Base-by-base conservation (phyloP, 2,888 invertebrate species). In the Paralinhomoeus sp. region DNA sequence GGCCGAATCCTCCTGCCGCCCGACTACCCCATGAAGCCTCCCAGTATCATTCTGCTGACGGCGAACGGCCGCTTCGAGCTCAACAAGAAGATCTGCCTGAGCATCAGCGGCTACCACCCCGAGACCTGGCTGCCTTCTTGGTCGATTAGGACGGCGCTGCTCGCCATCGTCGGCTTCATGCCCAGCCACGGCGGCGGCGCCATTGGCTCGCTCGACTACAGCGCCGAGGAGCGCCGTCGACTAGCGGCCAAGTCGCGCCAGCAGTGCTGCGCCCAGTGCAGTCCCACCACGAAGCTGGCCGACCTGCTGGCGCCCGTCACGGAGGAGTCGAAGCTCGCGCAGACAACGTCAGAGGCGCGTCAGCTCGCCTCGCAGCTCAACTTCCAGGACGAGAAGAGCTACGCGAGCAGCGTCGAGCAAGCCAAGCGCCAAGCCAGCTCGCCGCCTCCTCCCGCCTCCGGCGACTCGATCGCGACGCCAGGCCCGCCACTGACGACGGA, bases 91-190 rank as follows among this genome's bases (percentile, higher is more conserved):
- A 85, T 91, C 56, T 91, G 89, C 62, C 67, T 89, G 51, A 85
- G 83, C 49, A 89, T 89, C 56, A 87, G 85, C 47, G 85, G 83
- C 5, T 78, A 85, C 66, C 89, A 89, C 64, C 89, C 87, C n/a
- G 89, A 91, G 65, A 82, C 83, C 34, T 91, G 89, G 89, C 82
- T 84, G 60, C 89, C 89, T 24, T 84, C 83, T 2, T 89, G 89
- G 89, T 85, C 84, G 27, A 84, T 89, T 51, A 72, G 87, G 49
- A 89, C 87, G 43, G 85, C 85, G 15, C 67, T 89, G 46, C 66
- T 89, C 50, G 87, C 87, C 18, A 69, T 89, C 46, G 84, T 87
- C 56, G 82, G 85, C 2, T 89, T 89, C 61, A 83, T 89, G 82
- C 84, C 85, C 1, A 79, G 83, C 5, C 76, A 80, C 42, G 78